phyloP scores from a whole-genome alignment of 1,140 invertebrate genomes.

The Nixonia krombeini region DNA sequence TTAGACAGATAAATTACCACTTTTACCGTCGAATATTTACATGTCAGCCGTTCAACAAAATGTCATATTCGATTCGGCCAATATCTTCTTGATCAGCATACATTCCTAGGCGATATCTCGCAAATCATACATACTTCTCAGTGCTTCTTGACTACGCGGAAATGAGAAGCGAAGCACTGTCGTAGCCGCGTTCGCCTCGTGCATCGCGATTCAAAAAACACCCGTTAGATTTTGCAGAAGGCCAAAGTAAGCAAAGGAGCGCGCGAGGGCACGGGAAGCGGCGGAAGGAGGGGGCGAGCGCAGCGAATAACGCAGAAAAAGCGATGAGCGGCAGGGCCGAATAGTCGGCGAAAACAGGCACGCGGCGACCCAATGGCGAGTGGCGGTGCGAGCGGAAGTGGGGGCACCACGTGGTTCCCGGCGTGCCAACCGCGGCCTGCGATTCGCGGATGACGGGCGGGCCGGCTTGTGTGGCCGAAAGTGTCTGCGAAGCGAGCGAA shows the following conservation, averaged over 20 bases:
- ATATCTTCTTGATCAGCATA: no score
- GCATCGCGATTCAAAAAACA: slow-evolving; percentile 36
- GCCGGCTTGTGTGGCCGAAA: slow-evolving; percentile 11
- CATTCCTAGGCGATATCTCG: no score
- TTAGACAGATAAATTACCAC: no score
- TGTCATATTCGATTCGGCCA: no score
- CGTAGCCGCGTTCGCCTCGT: no score
- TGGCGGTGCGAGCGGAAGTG: slow-evolving; percentile 52
- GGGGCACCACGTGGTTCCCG: slow-evolving; percentile 13
- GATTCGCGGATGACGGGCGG: slow-evolving; percentile 48
- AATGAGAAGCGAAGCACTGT: no score
- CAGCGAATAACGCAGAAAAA: slow-evolving; percentile 1
- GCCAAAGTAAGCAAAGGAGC: slow-evolving; percentile 17
- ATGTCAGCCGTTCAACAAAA: no score
- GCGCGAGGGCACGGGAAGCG: neutral
- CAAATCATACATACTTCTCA: no score
- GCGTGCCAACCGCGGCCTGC: neutral
- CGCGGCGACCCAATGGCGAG: slow-evolving; percentile 49
- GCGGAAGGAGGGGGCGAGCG: neutral
- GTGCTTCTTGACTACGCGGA: no score
- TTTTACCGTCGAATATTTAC: no score
- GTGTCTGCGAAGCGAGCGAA: slow-evolving; percentile 14
- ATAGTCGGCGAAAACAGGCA: slow-evolving; percentile 26
- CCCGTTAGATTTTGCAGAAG: slow-evolving; percentile 62
- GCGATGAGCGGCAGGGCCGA: neutral